Evolutionary conservation across 2,888 invertebrate genomes (phyloP).

Genomic region (Eurytoma californica): DNA sequence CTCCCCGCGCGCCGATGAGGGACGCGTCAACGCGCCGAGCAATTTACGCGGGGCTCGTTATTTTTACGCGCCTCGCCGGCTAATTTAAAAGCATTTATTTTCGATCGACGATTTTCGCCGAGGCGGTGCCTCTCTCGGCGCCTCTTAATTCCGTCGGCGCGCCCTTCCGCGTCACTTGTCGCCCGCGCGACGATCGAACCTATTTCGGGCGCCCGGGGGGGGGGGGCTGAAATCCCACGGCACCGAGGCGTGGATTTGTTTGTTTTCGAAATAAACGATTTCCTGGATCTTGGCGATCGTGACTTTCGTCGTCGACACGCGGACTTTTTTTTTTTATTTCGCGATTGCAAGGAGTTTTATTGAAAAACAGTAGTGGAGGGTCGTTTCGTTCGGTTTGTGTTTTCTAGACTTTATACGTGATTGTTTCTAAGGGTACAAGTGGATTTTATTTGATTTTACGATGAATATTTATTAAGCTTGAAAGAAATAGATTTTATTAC

Average conservation of each 20-base stretch:
- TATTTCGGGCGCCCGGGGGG: slow-evolving; percentile 21
- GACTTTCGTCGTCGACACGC: slow-evolving; percentile 25
- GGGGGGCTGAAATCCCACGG: neutral
- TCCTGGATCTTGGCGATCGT: slow-evolving; percentile 21
- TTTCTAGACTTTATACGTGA: no score
- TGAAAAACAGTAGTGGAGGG: no score
- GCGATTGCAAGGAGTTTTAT: neutral
- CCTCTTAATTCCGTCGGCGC: slow-evolving; percentile 42
- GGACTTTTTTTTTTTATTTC: neutral
- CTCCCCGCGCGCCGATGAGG: no score
- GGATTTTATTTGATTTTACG: no score
- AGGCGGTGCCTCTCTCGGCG: slow-evolving; percentile 15
- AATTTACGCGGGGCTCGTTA: no score
- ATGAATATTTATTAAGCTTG: no score
- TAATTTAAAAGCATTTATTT: slow-evolving; percentile 18
- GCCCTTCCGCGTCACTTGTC: slow-evolving; percentile 57
- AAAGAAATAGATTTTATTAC: no score
- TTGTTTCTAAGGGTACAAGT: no score
- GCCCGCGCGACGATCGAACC: slow-evolving; percentile 12
- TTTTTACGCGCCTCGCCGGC: neutral
- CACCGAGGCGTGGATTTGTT: neutral
- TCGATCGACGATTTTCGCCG: neutral
- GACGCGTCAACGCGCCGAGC: no score
- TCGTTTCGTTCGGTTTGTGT: no score
- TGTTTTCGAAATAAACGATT: slow-evolving; percentile 33